Evolutionary conservation across 2,888 invertebrate genomes (phyloP).

Genomic region (Xiphydria camelus): DNA sequence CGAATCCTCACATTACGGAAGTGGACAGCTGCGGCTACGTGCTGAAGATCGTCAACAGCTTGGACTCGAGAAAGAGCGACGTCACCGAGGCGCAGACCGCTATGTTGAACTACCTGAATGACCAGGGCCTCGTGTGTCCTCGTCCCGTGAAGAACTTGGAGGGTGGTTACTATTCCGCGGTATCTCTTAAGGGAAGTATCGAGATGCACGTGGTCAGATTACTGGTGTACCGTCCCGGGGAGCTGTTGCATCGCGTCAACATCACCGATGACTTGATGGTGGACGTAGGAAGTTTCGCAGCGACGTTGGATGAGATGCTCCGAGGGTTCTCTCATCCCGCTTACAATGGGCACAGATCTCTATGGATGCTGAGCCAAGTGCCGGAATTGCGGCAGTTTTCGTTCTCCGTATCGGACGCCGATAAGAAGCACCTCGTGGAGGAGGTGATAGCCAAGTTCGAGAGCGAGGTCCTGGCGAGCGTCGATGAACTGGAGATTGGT

Average conservation of each 20-base stretch:
- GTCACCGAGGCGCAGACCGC: conserved; percentile 77
- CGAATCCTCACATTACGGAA: conserved; percentile 64
- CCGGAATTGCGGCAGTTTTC: conserved; percentile 73
- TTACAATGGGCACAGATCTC: conserved; percentile 66
- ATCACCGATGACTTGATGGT: conserved; percentile 66
- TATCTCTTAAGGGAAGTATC: conserved; percentile 53
- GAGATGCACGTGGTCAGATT: conserved; percentile 71
- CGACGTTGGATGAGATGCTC: conserved; percentile 69
- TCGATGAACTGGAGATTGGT: conserved; percentile 67
- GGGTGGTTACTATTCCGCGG: conserved; percentile 66
- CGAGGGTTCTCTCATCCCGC: conserved; percentile 76
- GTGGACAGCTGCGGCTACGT: conserved; percentile 70
- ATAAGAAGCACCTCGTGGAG: conserved; percentile 64
- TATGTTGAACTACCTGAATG: conserved; percentile 71
- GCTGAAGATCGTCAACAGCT: conserved; percentile 80
- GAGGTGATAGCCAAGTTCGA: conserved; percentile 69
- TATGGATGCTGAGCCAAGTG: conserved; percentile 77
- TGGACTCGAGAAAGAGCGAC: conserved; percentile 72
- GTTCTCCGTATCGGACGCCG: conserved; percentile 68
- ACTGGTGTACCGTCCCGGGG: conserved; percentile 76
- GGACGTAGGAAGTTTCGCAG: conserved; percentile 74
- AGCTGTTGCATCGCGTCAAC: conserved; percentile 67
- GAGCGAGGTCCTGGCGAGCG: conserved; percentile 64
- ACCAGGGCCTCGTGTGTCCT: conserved; percentile 69
- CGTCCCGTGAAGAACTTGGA: conserved; percentile 70